These are phyloP conservation scores for Poeciliopsis infans DNA, from an alignment of 2,797 vertebrate species.

Conservation along the genomic window DNA sequence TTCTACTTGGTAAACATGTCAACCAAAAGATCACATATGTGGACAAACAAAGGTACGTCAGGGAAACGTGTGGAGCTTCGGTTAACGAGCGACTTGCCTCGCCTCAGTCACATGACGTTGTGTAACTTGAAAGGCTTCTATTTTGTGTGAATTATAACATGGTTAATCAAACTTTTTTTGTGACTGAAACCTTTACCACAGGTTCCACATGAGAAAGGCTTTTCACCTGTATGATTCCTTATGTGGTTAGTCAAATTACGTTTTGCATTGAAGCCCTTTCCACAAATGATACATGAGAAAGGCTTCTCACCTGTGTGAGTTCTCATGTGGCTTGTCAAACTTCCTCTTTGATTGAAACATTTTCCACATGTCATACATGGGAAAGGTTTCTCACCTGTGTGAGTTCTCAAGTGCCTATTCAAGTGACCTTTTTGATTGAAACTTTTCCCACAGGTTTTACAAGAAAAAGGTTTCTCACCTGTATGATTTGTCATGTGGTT, in stretches of 20 bases:
- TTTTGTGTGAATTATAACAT: constrained; percentile 2
- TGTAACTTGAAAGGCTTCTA: not conserved
- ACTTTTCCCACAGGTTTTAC: not conserved
- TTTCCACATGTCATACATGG: not conserved
- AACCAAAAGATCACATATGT: not conserved
- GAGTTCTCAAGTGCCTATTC: not conserved
- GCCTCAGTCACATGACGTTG: not conserved
- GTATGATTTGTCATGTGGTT: not conserved
- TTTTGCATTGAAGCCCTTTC: not conserved
- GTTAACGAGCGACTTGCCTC: not conserved
- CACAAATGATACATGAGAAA: not conserved
- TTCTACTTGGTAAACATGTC: not conserved
- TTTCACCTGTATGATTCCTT: not conserved
- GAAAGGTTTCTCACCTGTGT: not conserved
- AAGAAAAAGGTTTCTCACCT: not conserved
- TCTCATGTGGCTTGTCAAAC: not conserved
- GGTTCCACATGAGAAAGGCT: not conserved
- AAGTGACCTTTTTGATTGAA: not conserved
- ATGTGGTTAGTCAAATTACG: not conserved
- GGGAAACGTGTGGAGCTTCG: not conserved
- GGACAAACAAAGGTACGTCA: not conserved
- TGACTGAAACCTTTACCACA: not conserved
- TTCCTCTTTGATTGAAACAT: not conserved
- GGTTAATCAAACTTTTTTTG: not conserved
- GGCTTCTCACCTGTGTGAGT: not conserved